Conservation (phyloP, 1,140 invertebrate genomes). For the Phenacoccus solenopsis region DNA sequence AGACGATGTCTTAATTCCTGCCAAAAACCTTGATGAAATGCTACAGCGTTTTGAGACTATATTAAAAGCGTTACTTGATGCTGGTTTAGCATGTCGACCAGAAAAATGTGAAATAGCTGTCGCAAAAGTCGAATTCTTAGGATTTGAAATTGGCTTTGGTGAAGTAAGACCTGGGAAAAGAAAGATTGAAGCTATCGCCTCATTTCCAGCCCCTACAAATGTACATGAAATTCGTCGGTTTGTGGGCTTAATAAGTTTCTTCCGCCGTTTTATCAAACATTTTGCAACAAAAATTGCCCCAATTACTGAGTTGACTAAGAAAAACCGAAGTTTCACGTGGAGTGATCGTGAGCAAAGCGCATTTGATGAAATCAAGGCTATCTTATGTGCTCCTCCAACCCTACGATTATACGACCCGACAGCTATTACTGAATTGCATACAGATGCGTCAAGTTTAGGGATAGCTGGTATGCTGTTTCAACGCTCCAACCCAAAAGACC, state of each 20-base stretch:
- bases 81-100: neutral
- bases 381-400: neutral
- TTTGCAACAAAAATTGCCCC: neutral
- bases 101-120: neutral
- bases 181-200: neutral
- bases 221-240: slow-evolving; percentile 5
- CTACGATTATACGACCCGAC: neutral
- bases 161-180: neutral
- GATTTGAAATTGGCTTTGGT: neutral
- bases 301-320: neutral
- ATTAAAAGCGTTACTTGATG: neutral
- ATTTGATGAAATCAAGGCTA: neutral
- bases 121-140: neutral
- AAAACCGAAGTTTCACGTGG: neutral
- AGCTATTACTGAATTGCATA: slow-evolving; percentile 16
- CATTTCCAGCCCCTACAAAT: slow-evolving; percentile 12
- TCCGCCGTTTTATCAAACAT: neutral
- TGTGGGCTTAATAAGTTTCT: neutral
- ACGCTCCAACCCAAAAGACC: neutral
- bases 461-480: slow-evolving; percentile 6
- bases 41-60: neutral
- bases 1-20: neutral
- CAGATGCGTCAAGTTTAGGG: neutral
- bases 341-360: neutral
- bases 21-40: neutral